Conservation (phyloP, 2,113 vertebrate genomes). For the Sclerurus mexicanus region DNA sequence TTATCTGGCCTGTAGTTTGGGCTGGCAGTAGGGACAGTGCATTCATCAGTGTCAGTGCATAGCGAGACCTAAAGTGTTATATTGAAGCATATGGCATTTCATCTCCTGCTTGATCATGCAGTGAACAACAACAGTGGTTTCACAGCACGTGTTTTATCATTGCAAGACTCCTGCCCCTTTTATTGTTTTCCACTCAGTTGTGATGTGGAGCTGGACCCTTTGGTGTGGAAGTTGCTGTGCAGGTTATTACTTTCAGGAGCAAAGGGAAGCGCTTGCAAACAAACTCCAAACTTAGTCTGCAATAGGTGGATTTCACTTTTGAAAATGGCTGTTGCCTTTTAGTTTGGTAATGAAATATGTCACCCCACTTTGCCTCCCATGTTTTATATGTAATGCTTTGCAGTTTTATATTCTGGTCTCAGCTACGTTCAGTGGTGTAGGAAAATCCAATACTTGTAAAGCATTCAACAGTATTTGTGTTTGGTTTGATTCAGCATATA, state of each 20-base stretch:
- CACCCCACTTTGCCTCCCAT: accelerated
- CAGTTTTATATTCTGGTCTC: not conserved
- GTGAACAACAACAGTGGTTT: not conserved
- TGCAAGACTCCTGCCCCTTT: not conserved
- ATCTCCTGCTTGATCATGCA: accelerated
- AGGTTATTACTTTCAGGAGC: not conserved
- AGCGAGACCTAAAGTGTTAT: not conserved
- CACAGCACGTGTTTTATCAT: not conserved
- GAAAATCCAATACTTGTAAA: not conserved
- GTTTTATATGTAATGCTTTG: not conserved
- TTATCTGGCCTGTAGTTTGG: not conserved
- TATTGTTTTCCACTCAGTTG: not conserved
- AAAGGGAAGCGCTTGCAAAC: not conserved
- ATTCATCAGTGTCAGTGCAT: accelerated
- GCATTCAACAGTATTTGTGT: not conserved
- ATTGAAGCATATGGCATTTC: not conserved
- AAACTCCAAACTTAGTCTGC: not conserved
- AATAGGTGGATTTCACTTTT: not conserved
- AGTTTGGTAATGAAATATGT: not conserved
- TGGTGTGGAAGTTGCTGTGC: not conserved
- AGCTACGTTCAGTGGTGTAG: not conserved
- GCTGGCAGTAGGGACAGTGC: not conserved
- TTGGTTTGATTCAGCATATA: not conserved
- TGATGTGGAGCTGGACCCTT: not conserved
- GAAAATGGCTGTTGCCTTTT: not conserved